phyloP scores from a whole-genome alignment of 1,140 invertebrate genomes.

The Eciton burchellii region DNA sequence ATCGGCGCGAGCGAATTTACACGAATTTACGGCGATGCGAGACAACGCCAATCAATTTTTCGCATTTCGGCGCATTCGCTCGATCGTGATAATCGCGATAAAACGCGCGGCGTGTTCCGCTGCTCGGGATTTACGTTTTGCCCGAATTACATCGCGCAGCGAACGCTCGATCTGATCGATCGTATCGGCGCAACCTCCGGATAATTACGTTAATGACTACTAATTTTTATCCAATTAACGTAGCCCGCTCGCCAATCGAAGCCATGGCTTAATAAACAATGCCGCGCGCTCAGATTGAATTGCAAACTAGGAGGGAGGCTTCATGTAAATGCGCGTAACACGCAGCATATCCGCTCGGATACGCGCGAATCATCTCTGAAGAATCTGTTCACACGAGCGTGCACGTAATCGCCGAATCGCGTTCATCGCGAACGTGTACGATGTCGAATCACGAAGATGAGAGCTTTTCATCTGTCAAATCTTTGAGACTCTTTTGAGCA shows the following conservation, averaged over 20 bases:
- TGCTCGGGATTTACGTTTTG: slow-evolving; percentile 29
- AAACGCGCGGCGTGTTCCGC: background rate
- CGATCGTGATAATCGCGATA: slow-evolving; percentile 26
- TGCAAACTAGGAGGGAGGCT: slow-evolving; percentile 44
- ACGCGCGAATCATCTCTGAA: slow-evolving; percentile 23
- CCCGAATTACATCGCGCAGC: slow-evolving; percentile 43
- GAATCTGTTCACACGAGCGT: background rate
- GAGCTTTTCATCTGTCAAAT: background rate
- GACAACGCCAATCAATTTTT: slow-evolving; percentile 8
- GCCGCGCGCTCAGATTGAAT: slow-evolving; percentile 46
- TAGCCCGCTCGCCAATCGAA: slow-evolving; percentile 36
- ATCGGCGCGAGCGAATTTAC: background rate
- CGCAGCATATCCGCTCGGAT: slow-evolving; percentile 20
- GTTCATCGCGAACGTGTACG: background rate
- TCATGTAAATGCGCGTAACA: slow-evolving; percentile 31
- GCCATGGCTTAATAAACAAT: slow-evolving; percentile 46
- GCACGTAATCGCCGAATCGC: slow-evolving; percentile 1
- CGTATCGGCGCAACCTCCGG: slow-evolving; percentile 21
- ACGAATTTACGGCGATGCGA: background rate
- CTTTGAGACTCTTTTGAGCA: no score
- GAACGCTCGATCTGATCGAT: slow-evolving; percentile 55
- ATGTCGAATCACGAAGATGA: no score
- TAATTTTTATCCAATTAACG: slow-evolving; percentile 58
- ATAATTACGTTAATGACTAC: slow-evolving; percentile 49
- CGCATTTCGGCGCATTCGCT: background rate